phyloP scores from a whole-genome alignment of 2,797 vertebrate species.

The Eupleurogrammus muticus region DNA sequence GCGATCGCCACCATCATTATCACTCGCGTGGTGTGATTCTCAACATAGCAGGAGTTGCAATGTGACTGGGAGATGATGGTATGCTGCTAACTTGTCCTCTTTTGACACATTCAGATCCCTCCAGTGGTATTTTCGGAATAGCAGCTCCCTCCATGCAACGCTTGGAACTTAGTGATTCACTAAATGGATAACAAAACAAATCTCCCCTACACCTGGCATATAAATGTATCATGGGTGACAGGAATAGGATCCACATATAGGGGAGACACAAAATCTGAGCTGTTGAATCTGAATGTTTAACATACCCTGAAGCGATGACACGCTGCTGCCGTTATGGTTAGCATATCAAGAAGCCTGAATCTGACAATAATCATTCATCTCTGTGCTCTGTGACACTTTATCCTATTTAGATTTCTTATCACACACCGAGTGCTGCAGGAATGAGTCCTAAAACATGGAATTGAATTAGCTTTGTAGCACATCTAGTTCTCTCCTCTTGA shows the following conservation, averaged over 20 bases:
- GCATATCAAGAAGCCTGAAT: constrained; percentile 2
- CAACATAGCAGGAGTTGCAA: constrained; percentile 44
- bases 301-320: constrained; percentile 1
- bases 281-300: background rate
- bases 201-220: background rate
- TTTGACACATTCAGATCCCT: constrained; percentile 17
- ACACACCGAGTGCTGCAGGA: no score
- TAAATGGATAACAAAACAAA: constrained; percentile 1
- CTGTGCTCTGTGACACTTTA: background rate
- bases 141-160: background rate
- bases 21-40: constrained; percentile 61
- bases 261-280: background rate
- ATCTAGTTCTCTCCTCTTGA: no score
- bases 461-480: no score
- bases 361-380: background rate
- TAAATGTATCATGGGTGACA: constrained; percentile 1
- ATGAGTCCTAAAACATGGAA: no score
- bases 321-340: background rate
- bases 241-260: background rate
- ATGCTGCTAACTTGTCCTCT: constrained; percentile 29
- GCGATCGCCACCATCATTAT: constrained; percentile 69
- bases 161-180: background rate
- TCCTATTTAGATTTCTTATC: background rate
- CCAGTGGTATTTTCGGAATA: constrained; percentile 7
- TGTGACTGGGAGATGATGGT: constrained; percentile 53